Evolutionary conservation across 2,113 vertebrate species (phyloP).

Genomic region (Rhea americana): DNA sequence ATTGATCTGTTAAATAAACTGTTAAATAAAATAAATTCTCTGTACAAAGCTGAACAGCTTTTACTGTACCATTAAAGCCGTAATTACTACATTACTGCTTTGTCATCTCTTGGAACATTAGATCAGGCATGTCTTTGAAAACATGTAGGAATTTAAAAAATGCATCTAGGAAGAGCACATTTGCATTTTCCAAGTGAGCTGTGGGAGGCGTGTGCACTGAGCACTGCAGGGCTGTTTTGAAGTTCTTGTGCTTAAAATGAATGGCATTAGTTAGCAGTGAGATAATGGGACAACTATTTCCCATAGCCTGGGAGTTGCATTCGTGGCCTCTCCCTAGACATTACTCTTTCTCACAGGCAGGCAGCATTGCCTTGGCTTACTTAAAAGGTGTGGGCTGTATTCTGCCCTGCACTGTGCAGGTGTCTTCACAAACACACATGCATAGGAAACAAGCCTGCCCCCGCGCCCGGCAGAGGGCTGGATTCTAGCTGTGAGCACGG

Average conservation of each 20-base stretch:
- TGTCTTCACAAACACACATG: neutral
- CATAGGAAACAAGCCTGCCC: neutral
- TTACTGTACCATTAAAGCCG: neutral
- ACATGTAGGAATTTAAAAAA: constrained; percentile 38
- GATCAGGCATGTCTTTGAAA: constrained; percentile 31
- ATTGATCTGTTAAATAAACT: constrained; percentile 30
- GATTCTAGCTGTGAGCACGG: fast-evolving
- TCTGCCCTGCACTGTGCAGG: fast-evolving
- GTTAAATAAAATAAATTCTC: constrained; percentile 11
- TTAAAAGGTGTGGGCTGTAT: neutral
- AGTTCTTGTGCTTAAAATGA: constrained; percentile 41
- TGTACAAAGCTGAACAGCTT: neutral
- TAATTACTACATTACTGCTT: constrained; percentile 37
- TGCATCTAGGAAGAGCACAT: constrained; percentile 45
- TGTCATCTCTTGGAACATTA: constrained; percentile 45
- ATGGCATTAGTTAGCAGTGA: constrained; percentile 34
- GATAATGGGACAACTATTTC: constrained; percentile 23
- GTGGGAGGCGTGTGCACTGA: neutral
- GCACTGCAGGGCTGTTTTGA: constrained; percentile 20
- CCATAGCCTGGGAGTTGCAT: neutral
- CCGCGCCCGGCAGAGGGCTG: fast-evolving
- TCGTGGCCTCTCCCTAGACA: neutral
- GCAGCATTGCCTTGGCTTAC: fast-evolving
- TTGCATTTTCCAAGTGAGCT: constrained; percentile 27
- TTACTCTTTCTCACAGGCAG: neutral